These are phyloP conservation scores for Ferrisia virgata DNA, from an alignment of 2,888 invertebrate genomes.

Conservation along the genomic window DNA sequence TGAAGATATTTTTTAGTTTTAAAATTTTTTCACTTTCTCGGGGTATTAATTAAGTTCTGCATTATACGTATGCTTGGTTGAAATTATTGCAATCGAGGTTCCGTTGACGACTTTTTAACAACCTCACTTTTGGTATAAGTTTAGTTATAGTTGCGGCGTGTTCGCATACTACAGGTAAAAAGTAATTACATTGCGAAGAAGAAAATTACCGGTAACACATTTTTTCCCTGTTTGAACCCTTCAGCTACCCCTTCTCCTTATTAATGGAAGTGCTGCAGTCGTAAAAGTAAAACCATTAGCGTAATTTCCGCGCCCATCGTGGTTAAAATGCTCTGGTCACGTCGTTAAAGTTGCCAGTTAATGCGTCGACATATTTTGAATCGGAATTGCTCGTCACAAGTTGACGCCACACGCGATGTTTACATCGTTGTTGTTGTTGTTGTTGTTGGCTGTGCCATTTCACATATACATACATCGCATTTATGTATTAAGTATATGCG, in stretches of 20 bases:
- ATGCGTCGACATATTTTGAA: constrained; percentile 18
- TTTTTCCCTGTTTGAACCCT: not conserved
- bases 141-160: not conserved
- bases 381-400: not conserved
- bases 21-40: not conserved
- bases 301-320: constrained; percentile 13
- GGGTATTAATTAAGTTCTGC: not conserved
- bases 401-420: constrained; percentile 26
- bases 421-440: not conserved
- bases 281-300: constrained; percentile 29
- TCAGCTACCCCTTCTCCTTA: not conserved
- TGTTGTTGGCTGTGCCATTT: not conserved
- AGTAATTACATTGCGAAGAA: constrained; percentile 18
- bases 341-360: constrained; percentile 15
- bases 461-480: no score
- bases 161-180: constrained; percentile 7
- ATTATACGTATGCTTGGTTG: no score
- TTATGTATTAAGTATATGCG: no score
- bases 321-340: constrained; percentile 14
- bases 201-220: constrained; percentile 7
- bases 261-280: constrained; percentile 3
- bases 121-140: not conserved
- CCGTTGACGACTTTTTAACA: constrained; percentile 27
- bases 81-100: not conserved
- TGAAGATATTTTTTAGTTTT: no score